Evolutionary conservation across 1,140 invertebrate genomes (phyloP), one percentile per base, ranked within the genome.

Genomic region (Anagrus nilaparvatae): DNA sequence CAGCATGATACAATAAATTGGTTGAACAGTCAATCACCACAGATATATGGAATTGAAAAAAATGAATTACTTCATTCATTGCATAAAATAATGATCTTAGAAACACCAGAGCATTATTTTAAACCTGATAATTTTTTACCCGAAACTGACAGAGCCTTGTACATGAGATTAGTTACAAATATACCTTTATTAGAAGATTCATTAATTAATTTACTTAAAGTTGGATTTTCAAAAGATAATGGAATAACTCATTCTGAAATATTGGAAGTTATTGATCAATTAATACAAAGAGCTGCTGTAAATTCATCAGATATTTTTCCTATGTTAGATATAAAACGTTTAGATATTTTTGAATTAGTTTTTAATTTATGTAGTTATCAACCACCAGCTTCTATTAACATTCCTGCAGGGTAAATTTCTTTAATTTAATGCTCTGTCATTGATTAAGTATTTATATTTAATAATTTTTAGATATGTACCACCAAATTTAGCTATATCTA

Each of bases 81-180:
- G 24, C 82, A 90, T 52, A 96, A 96, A 68, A 72, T 93, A 37
- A 71, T 94, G 53, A 77, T 95, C 35, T 70, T 95, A 53, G 91
- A 95, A 60, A 73, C 77, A 43, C 66, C 79, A 2, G 91, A 96
- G 43, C 78, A 84, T 29, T 95, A 95, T 66, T 89, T 82, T 55
- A 90, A 87, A 56, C 75, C 85, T 45, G 94, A 97, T 63, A 91
- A 87, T 60, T 97, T 92, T 91, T 93, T 92, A 1, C 77, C 87
- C 5, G 94, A 97, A 60, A 77, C 77, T 17, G 90, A 95, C 51
- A 70, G 87, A 42, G 73, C 72, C 10, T 61, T 86, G 17, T 81
- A 90, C 45, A 73, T 94, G 52, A 70, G 89, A 34, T 61, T 94
- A 24, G 83, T 85, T 24, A 82, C 83, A 5, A 92, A 97, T 69